Conservation (phyloP, 2,797 vertebrate species). For the Parauchenoglanis punctatus region DNA sequence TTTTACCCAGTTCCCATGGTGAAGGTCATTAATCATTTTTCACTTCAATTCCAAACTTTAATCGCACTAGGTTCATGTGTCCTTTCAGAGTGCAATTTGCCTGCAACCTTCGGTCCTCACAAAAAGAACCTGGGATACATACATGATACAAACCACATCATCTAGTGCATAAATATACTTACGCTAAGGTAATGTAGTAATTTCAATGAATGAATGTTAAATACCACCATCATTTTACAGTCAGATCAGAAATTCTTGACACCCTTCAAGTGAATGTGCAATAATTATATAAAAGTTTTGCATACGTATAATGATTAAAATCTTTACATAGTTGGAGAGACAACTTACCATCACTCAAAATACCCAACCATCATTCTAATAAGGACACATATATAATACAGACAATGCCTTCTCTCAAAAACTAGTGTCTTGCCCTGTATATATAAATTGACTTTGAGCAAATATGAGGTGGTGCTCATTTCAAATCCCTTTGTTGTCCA, state of each 20-base stretch:
- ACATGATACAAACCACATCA: not conserved
- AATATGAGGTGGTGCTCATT: not conserved
- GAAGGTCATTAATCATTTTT: constrained; percentile 17
- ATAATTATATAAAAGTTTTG: not conserved
- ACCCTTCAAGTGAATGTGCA: not conserved
- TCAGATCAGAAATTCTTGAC: not conserved
- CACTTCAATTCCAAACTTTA: constrained; percentile 11
- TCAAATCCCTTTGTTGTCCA: not conserved
- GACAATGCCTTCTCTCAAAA: not conserved
- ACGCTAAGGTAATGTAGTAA: not conserved
- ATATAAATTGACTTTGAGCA: not conserved
- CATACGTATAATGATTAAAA: not conserved
- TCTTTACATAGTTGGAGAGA: not conserved
- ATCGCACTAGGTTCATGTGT: not conserved
- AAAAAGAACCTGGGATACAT: not conserved
- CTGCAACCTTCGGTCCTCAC: not conserved
- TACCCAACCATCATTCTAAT: not conserved
- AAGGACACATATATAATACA: not conserved
- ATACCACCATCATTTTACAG: not conserved
- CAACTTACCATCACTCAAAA: not conserved
- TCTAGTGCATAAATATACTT: not conserved
- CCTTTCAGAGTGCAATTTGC: not conserved
- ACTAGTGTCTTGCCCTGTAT: not conserved
- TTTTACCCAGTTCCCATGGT: constrained; percentile 5
- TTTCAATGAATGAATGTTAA: not conserved